Base-by-base conservation (phyloP, 2,113 vertebrate species). In the Corapipo altera region DNA sequence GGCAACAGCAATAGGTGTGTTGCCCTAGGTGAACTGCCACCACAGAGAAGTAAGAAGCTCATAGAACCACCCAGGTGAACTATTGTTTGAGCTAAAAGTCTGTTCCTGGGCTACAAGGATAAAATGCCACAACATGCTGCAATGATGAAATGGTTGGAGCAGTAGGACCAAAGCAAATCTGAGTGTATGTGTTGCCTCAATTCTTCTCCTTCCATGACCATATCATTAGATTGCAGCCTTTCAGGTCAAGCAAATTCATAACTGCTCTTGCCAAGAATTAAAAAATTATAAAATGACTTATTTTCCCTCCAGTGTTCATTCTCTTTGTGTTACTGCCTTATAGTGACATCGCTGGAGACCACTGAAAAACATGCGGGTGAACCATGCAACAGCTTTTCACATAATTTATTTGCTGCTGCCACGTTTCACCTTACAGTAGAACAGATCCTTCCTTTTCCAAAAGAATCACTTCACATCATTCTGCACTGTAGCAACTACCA, bases 371-470 rank as follows among this genome's bases (percentile, higher is more conserved):
- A 21, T 4, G 37, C 70, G 74, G 49, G 55, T 78, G 70, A 81
- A 26, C 30, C 27, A 5, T 12, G 32, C 3, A 20, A 44, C 0
- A 0, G 1, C 54, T 35, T 59, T 51, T 51, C 20, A 30, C 37
- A 4, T 57, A 1, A 4, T 6, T 59, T 52, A 18, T 71, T 89
- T 70, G 43, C 82, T 55, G 20, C n/a, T 84, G 28, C 44, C 52
- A 2, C 6, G 51, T 85, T 73, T 62, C 30, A 58, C 18, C 51
- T 41, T 77, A 28, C 37, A 83, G n/a, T 67, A 20, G 71, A 66
- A 67, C 17, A 86, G 26, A 51, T 4, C 11, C 7, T 10, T 66
- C 59, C 79, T 84, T 86, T 91, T 58, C 69, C 41, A 86, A 30
- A 35, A 89, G 32, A 74, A 81, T n/a, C 43, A 66, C 51, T 49